phyloP scores from a whole-genome alignment of 2,888 invertebrate species.

The Thereva unica region DNA sequence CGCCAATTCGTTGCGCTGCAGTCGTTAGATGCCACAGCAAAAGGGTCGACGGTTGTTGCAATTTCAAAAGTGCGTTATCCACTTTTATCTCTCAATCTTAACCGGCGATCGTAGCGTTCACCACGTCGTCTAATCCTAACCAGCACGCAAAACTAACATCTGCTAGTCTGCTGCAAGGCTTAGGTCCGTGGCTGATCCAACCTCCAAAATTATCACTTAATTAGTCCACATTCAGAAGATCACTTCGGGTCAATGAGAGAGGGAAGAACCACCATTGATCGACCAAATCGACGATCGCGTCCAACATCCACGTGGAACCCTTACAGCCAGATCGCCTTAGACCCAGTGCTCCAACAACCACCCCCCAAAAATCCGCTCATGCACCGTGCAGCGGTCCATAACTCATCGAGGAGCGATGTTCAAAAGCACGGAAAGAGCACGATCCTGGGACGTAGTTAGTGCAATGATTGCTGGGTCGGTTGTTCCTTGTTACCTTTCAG shows the following conservation, averaged over 20 bases:
- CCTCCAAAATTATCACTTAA: conserved; percentile 18
- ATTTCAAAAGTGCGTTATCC: too few species aligned
- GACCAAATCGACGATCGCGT: neutral
- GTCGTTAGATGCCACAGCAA: too few species aligned
- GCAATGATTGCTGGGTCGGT: conserved; percentile 28
- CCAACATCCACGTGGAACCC: conserved; percentile 15
- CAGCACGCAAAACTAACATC: too few species aligned
- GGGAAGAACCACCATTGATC: neutral
- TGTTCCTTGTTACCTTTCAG: conserved; percentile 29
- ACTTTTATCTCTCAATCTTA: too few species aligned
- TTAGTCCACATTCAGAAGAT: conserved; percentile 8
- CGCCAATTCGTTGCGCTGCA: too few species aligned
- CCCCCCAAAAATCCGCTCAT: conserved; percentile 2
- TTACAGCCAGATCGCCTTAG: neutral
- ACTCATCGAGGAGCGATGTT: conserved; percentile 8
- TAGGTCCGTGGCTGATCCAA: neutral
- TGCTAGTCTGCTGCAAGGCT: too few species aligned
- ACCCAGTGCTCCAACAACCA: conserved; percentile 1
- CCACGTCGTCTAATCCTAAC: too few species aligned
- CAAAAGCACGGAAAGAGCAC: conserved; percentile 20
- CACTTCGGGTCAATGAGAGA: neutral
- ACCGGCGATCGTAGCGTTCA: too few species aligned
- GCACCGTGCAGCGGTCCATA: neutral
- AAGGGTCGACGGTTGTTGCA: too few species aligned
- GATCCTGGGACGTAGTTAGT: conserved; percentile 27